Percentiles rank a stretch among this genome's conserved stretches.
Evolutionary conservation across 92 coral and sea anemone species (phyloP).

Genomic region (Phymanthus crucifer): DNA sequence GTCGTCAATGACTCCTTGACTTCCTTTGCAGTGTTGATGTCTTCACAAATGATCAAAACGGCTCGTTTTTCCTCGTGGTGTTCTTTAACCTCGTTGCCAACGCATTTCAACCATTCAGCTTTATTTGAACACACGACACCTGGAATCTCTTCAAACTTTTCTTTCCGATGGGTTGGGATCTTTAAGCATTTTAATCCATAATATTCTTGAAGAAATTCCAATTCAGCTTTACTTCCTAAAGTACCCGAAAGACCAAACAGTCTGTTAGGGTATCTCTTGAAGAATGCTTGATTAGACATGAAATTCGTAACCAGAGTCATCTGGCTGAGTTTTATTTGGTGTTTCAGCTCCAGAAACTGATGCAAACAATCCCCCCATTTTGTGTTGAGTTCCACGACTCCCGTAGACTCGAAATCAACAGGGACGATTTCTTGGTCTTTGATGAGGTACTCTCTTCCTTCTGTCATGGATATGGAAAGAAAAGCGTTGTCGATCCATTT

Average conservation of each 20-base stretch:
- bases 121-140: slow-evolving; percentile 12
- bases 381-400: slow-evolving; percentile 25
- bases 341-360: slow-evolving; percentile 37
- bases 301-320: slow-evolving; percentile 23
- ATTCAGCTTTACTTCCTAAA: slow-evolving; percentile 26
- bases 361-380: slow-evolving; percentile 46
- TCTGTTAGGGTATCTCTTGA: slow-evolving; percentile 8
- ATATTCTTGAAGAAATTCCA: slow-evolving; percentile 1
- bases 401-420: slow-evolving; percentile 30
- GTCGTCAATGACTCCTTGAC: background rate
- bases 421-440: slow-evolving; percentile 18
- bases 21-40: slow-evolving; percentile 27
- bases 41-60: slow-evolving; percentile 26
- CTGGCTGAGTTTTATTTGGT: slow-evolving; percentile 10
- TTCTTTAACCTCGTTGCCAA: background rate
- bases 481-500: slow-evolving; percentile 36
- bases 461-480: slow-evolving; percentile 15
- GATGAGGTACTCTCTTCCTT: slow-evolving; percentile 31
- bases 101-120: slow-evolving; percentile 19
- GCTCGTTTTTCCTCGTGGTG: slow-evolving; percentile 13
- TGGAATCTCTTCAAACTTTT: slow-evolving; percentile 14
- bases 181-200: slow-evolving; percentile 17
- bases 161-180: slow-evolving; percentile 24
- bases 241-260: slow-evolving; percentile 37
- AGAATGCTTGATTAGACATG: slow-evolving; percentile 31